These are phyloP conservation scores for Epizoanthus scotinus DNA, from an alignment of 92 coral and sea anemone species.

Conservation along the genomic window DNA sequence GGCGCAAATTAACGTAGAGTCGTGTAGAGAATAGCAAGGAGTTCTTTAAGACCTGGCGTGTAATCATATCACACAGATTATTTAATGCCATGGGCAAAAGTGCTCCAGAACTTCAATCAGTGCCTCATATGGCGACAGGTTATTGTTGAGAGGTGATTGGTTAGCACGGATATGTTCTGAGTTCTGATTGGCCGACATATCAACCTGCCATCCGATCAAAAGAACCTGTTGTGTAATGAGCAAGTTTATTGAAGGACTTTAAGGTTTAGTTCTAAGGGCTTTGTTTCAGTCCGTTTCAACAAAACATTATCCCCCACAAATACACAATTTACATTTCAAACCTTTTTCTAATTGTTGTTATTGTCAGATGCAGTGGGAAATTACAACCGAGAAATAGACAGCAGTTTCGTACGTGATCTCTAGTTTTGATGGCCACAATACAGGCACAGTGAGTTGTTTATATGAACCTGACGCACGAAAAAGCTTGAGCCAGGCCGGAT, in stretches of 20 bases:
- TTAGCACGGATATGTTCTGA: constrained; percentile 28
- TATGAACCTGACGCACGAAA: constrained; percentile 29
- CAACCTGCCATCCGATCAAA: constrained; percentile 60
- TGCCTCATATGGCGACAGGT: constrained; percentile 47
- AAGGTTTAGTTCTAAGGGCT: constrained; percentile 14
- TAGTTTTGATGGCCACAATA: constrained; percentile 17
- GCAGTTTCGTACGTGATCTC: constrained; percentile 40
- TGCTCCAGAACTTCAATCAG: neutral
- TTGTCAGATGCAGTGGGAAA: neutral
- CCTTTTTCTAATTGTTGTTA: neutral
- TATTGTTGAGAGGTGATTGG: constrained; percentile 49
- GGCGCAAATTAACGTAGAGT: neutral
- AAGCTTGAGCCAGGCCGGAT: constrained; percentile 7
- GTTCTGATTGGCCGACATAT: constrained; percentile 50
- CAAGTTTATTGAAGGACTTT: constrained; percentile 39
- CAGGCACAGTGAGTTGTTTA: constrained; percentile 38
- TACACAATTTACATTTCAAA: constrained; percentile 6
- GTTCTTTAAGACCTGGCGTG: constrained; percentile 33
- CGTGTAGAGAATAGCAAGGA: constrained; percentile 7
- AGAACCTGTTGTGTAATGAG: constrained; percentile 59
- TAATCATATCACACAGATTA: neutral
- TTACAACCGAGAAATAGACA: neutral
- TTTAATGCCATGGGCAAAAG: constrained; percentile 34
- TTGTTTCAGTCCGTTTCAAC: constrained; percentile 35
- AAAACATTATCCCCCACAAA: constrained; percentile 28